Evolutionary conservation across 2,888 invertebrate species (phyloP).

Genomic region (Eupeodes luniger): DNA sequence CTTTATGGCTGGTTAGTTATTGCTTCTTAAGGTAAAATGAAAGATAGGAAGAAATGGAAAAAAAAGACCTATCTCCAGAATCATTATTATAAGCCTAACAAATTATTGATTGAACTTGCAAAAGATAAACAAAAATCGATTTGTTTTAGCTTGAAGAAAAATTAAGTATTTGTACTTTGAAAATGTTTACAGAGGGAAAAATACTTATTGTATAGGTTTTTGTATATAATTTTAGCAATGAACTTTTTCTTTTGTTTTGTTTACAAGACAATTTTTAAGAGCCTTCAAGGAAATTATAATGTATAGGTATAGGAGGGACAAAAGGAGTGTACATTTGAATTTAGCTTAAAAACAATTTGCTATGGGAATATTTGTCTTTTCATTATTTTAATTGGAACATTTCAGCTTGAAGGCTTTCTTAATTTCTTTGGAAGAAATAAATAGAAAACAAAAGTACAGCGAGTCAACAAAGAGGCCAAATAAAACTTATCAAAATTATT

Average conservation of each 20-base stretch:
- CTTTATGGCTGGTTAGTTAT: background rate
- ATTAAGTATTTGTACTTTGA: background rate
- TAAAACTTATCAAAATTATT: no score
- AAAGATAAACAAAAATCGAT: slow-evolving; percentile 16
- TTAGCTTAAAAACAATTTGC: background rate
- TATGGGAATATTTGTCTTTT: background rate
- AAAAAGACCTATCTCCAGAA: background rate
- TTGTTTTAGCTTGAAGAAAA: slow-evolving; percentile 2
- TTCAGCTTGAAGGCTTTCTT: background rate
- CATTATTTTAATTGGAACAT: background rate
- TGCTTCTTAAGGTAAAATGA: slow-evolving; percentile 14
- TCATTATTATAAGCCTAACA: background rate
- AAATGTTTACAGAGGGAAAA: background rate
- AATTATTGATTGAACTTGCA: background rate
- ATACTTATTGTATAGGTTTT: background rate
- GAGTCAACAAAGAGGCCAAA: no score
- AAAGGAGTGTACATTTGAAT: background rate
- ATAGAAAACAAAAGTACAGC: no score
- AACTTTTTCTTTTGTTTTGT: background rate
- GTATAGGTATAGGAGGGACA: background rate
- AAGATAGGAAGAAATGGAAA: background rate
- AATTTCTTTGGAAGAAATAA: background rate
- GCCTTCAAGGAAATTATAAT: background rate
- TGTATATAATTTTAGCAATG: background rate
- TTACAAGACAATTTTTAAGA: background rate